Conservation (phyloP, 2,113 vertebrate species). For the Nesospiza acunhae region DNA sequence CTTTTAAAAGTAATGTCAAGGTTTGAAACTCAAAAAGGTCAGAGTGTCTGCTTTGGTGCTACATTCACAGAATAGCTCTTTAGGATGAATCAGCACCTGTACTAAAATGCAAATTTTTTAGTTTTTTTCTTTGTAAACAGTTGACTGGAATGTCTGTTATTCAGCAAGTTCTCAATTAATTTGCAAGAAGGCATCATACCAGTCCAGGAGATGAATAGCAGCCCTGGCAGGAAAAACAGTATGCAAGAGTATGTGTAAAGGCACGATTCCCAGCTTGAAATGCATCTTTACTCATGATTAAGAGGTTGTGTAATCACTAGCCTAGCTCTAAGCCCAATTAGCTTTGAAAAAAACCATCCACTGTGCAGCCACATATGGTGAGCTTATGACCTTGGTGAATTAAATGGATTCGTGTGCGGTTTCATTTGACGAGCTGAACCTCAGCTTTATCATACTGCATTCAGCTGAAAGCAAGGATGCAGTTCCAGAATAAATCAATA, state of each 20-base stretch:
- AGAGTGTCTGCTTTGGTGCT: not conserved
- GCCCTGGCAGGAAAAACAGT: not conserved
- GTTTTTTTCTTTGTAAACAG: not conserved
- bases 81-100: not conserved
- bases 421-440: not conserved
- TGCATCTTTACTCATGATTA: constrained; percentile 1
- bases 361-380: not conserved
- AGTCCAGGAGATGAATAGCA: not conserved
- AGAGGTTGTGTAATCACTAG: constrained; percentile 22
- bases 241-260: not conserved
- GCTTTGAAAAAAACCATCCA: not conserved
- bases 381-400: constrained; percentile 5
- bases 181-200: not conserved
- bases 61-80: not conserved
- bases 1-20: not conserved
- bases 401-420: not conserved
- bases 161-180: not conserved
- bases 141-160: not conserved
- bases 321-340: not conserved
- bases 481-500: not conserved
- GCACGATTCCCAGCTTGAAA: constrained; percentile 19
- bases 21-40: not conserved
- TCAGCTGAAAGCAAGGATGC: not conserved
- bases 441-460: not conserved
- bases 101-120: not conserved